Conservation (phyloP, 2,888 invertebrate genomes). For the Tetramorium bicarinatum region DNA sequence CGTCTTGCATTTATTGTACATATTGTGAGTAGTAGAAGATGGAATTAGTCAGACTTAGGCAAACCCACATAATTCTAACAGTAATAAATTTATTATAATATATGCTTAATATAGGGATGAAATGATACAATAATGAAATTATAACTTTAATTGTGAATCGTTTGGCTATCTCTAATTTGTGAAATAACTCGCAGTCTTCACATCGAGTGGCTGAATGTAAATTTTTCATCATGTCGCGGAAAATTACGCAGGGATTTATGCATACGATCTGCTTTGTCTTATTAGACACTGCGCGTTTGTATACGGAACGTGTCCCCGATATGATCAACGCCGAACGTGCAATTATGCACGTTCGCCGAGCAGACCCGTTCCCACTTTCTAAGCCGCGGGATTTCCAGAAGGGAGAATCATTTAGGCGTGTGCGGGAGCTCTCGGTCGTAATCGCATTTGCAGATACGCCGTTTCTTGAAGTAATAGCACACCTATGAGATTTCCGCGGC, state of each 20-base stretch:
- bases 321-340: constrained; percentile 46
- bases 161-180: background rate
- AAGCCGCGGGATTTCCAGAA: constrained; percentile 42
- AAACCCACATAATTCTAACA: background rate
- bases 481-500: constrained; percentile 29
- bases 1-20: background rate
- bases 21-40: background rate
- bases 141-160: background rate
- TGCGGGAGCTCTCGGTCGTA: constrained; percentile 24
- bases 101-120: too few relatives aligned
- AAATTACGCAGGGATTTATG: constrained; percentile 29
- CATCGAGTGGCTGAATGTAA: constrained; percentile 6
- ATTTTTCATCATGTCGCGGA: constrained; percentile 35
- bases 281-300: constrained; percentile 40
- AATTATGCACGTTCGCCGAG: constrained; percentile 51
- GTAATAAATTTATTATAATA: background rate
- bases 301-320: constrained; percentile 48
- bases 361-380: constrained; percentile 46
- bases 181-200: background rate
- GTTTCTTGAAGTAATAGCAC: constrained; percentile 23
- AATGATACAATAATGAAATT: background rate
- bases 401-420: constrained; percentile 18
- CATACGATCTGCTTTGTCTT: constrained; percentile 43
- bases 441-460: constrained; percentile 39
- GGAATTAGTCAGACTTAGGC: background rate